A percentile compares a stretch with the other conserved stretches of the same genome.
Conservation (phyloP, 2,113 vertebrate genomes). For the Capreolus pygargus region DNA sequence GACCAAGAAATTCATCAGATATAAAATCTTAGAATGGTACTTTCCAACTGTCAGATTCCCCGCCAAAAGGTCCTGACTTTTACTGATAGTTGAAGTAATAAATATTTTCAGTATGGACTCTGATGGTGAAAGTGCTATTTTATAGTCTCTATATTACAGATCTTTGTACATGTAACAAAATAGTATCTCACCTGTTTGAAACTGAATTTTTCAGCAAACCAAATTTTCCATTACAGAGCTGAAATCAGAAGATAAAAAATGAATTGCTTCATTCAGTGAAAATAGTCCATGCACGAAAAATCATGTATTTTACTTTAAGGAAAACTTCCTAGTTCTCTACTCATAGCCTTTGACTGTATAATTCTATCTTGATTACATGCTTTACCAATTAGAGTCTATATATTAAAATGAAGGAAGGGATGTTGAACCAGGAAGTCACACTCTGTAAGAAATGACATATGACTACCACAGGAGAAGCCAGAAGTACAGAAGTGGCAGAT, state of each 20-base stretch:
- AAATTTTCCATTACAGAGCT: neutral
- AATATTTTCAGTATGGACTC: neutral
- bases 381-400: neutral
- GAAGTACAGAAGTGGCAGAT: neutral
- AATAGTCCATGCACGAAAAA: neutral
- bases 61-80: neutral
- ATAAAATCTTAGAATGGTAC: neutral
- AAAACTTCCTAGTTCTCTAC: neutral
- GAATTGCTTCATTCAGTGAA: neutral
- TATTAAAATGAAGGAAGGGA: neutral
- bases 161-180: neutral
- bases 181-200: constrained; percentile 1
- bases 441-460: constrained; percentile 10
- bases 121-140: neutral
- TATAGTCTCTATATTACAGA: neutral
- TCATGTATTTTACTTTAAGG: neutral
- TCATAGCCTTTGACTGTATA: neutral
- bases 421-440: neutral
- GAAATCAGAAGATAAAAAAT: neutral
- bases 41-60: neutral
- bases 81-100: neutral
- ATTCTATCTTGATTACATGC: neutral
- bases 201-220: neutral
- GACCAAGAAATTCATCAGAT: neutral
- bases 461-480: constrained; percentile 10